Evolutionary conservation across 1,140 invertebrate genomes (phyloP).

Genomic region (Zaprionus ghesquierei): DNA sequence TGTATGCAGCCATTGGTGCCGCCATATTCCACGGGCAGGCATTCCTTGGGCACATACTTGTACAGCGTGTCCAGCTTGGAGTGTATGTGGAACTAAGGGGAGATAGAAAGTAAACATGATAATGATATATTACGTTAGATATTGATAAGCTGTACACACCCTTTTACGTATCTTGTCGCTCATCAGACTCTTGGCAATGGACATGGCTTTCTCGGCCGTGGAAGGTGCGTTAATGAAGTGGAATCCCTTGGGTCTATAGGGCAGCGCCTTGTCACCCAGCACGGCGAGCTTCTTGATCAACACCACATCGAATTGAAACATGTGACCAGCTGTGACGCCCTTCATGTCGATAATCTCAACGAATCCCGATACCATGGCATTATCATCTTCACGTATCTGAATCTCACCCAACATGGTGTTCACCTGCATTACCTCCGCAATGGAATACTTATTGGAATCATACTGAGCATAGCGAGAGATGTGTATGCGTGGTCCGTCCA

Average conservation of each 20-base stretch:
- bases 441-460: slow-evolving; percentile 83
- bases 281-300: slow-evolving; percentile 84
- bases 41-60: slow-evolving; percentile 83
- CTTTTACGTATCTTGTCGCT: slow-evolving; percentile 84
- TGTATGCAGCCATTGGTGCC: slow-evolving; percentile 83
- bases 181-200: slow-evolving; percentile 83
- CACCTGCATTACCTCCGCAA: slow-evolving; percentile 80
- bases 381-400: slow-evolving; percentile 83
- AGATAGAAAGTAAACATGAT: not conserved
- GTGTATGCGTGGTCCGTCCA: slow-evolving; percentile 83
- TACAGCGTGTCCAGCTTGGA: slow-evolving; percentile 83
- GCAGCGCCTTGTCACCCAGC: slow-evolving; percentile 83
- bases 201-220: slow-evolving; percentile 83
- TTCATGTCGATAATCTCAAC: slow-evolving; percentile 83
- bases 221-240: slow-evolving; percentile 84
- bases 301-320: slow-evolving; percentile 83
- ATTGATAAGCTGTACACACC: slow-evolving; percentile 63
- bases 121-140: not conserved
- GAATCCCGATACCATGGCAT: slow-evolving; percentile 81
- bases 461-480: slow-evolving; percentile 83
- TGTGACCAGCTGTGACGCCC: slow-evolving; percentile 82
- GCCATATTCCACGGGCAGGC: slow-evolving; percentile 85
- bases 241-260: slow-evolving; percentile 84
- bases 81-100: slow-evolving; percentile 84
- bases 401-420: slow-evolving; percentile 83